Base-by-base conservation (phyloP, 2,113 vertebrate species). In the Zosterops lateralis region DNA sequence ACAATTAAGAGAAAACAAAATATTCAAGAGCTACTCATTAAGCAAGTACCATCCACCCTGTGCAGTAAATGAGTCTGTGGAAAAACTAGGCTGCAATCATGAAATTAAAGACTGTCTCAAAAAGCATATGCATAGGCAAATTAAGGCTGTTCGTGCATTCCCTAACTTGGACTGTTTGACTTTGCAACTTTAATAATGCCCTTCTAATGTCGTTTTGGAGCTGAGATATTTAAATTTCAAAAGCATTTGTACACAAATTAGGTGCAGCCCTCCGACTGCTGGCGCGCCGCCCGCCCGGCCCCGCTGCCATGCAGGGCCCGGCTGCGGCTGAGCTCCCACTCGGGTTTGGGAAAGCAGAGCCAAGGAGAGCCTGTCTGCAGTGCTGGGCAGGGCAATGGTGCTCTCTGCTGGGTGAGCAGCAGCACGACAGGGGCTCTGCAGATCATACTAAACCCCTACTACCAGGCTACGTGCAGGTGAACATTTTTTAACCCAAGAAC, bases 381-480 rank as follows among this genome's bases (percentile, higher is more conserved):
- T 8, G 3, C 40, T 86, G 81, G 70, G 91, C 54, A 92, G 95
- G 93, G 90, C 96, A 95, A 98, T 82, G 97, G 97, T 92, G 96
- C 98, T 61, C 96, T 96, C 98, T 98, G 96, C 98, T 96, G 98
- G 97, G 67, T 15, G 38, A 80, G 29, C 26, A 13, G 58, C 84
- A 50, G 68, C 34, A 94, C 6, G 26, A 51, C 92, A 48, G n/a
- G 13, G 3, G 32, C 75, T 66, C 53, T 5, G 24, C 0, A 17
- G 34, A 0, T 4, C n/a, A 8, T 0, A 19, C 26, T 4, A 6
- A 51, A 28, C 1, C 38, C 26, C 1, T 2, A 15, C 60, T 32
- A 10, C 12, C 2, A 22, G 45, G 34, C 38, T 73, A 28, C 12
- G 0, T 0, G 22, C 61, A 68, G 51, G 65, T 45, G 73, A 92